Percentiles rank a stretch among this genome's conserved stretches.
These are phyloP conservation scores for Drosophila rufa DNA, from an alignment of 1,140 invertebrate genomes.

Conservation along the genomic window DNA sequence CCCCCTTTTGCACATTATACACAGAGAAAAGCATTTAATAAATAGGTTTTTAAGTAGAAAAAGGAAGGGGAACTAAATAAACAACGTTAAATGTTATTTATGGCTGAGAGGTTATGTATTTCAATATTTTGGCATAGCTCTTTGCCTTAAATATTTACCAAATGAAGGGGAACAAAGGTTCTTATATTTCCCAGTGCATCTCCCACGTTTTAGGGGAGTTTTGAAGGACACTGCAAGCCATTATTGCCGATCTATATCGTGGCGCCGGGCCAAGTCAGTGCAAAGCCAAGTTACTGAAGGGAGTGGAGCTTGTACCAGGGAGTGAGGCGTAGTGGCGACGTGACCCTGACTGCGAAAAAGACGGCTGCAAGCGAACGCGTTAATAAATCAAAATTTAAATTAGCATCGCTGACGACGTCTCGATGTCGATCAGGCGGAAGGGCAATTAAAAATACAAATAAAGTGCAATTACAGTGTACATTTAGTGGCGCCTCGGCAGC, in stretches of 20 bases:
- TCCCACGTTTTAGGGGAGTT: background rate
- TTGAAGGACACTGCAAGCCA: constrained; percentile 22
- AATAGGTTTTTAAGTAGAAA: background rate
- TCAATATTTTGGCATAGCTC: background rate
- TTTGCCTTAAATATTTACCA: too few species aligned
- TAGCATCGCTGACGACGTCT: constrained; percentile 36
- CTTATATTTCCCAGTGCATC: constrained; percentile 14
- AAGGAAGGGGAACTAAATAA: too few species aligned
- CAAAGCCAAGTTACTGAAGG: constrained; percentile 8
- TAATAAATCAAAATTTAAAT: constrained; percentile 57
- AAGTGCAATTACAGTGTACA: constrained; percentile 52
- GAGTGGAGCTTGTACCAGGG: background rate
- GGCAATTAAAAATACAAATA: constrained; percentile 39
- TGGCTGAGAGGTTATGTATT: background rate
- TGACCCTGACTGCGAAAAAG: constrained; percentile 35
- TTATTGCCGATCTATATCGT: constrained; percentile 2
- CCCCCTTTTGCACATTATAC: background rate
- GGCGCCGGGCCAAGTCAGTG: constrained; percentile 2
- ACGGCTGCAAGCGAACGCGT: constrained; percentile 24
- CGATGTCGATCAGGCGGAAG: constrained; percentile 11
- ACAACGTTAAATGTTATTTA: background rate
- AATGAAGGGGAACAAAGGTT: background rate
- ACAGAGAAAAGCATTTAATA: background rate
- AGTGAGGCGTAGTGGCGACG: background rate
- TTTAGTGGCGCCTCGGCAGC: constrained; percentile 28